Base-by-base conservation (phyloP, 2,888 invertebrate genomes). In the Heliconius erato region DNA sequence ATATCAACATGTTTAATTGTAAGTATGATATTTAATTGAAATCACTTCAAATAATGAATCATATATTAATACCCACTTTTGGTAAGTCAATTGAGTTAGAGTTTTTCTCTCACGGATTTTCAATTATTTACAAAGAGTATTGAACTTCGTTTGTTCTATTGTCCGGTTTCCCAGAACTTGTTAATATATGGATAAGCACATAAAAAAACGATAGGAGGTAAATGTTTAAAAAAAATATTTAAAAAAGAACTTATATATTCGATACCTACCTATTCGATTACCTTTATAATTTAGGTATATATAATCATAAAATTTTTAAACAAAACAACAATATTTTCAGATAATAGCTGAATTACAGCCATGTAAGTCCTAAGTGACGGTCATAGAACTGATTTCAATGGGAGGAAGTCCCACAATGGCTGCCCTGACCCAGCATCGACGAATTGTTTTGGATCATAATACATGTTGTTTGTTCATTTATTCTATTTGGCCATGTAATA, bases 91-190 rank as follows among this genome's bases (percentile, higher is more conserved):
- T n/a, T 35, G 40, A 69, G 7, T n/a, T 71, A 71, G 14, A 76
- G 68, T 40, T n/a, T 40, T 80, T 80, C 40, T 80, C 80, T 59
- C 80, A 80, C 76, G 80, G 74, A 80, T 76, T 68, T 76, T 76
- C 76, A 76, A 63, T 80, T 40, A 59, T 76, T 59, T 69, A 44
- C 68, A 63, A 80, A 68, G 35, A 35, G n/a, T 76, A 54, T 80
- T 69, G 44, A 74, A 68, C 32, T 68, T 68, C 35, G 76, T 76
- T 63, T 76, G 76, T 76, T 63, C 76, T 76, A 63, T 76, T 76
- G 59, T 76, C 63, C 35, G 59, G 32, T 63, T 76, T 76, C 76
- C 26, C 76, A 76, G 76, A 76, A 76, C 32, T 59, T 35, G 6
- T 71, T 71, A 19, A 28, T 11, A 74, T 74, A 59, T n/a, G 54